Base-by-base conservation (phyloP, 1,140 invertebrate species). In the Aphelinus certus region DNA sequence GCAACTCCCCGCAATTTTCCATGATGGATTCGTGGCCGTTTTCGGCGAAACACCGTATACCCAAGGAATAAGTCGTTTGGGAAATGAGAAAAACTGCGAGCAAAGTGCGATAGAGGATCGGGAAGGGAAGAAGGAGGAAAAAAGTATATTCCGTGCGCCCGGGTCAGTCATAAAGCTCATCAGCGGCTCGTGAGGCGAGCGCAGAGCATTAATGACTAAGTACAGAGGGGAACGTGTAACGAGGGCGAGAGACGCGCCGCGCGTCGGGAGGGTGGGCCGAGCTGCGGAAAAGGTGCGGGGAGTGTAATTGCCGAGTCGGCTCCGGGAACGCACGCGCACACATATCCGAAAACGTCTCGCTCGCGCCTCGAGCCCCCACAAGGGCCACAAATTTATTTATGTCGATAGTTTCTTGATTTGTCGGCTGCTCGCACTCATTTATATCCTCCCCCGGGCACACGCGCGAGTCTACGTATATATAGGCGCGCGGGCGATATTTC, bases 321-420 rank as follows among this genome's bases (percentile, higher is more conserved):
- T 53, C 9, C 9, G 4, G 26, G 51, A 46, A n/a, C 55, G 10
- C 65, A 51, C 43, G 55, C 42, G 3, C 53, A 56, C 7, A 46
- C 26, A 60, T 60, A 26, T 26, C 3, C 42, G 61, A 45, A 68
- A 63, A 53, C 58, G 67, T 77, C 79, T 64, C 75, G 76, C 81
- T 79, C 77, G 73, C 73, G 78, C 68, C 80, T 79, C 73, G 80
- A 85, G 83, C 82, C 81, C 86, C 85, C 85, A 79, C 72, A 82
- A 78, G 85, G 77, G 83, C 84, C 83, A 84, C 85, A 87, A 84
- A 88, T 88, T 86, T 88, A 88, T 87, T 87, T 88, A 87, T 87
- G 86, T 88, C 87, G 87, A 88, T 88, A 88, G 85, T 88, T 88
- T 87, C 87, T 88, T 88, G 86, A 88, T 88, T 88, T 88, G 86